Percentiles rank a stretch among this genome's conserved stretches.
Evolutionary conservation across 2,888 invertebrate species (phyloP).

Genomic region (Stomorhina lunata): DNA sequence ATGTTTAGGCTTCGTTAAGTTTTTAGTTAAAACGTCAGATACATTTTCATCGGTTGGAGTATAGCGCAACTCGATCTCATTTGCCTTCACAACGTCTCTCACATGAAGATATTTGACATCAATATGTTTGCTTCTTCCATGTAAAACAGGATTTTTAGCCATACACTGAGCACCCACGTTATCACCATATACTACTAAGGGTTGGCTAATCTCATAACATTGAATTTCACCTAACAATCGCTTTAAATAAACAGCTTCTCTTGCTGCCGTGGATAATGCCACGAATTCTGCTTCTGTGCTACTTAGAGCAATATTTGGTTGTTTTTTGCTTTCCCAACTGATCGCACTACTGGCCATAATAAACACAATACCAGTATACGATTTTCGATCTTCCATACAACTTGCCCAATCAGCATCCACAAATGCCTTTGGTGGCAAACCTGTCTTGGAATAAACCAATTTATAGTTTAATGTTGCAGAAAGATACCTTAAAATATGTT

Average conservation of each 20-base stretch:
- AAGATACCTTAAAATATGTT: not conserved
- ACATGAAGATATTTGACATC: not conserved
- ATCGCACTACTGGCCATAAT: not conserved
- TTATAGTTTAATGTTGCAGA: not conserved
- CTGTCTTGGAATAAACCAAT: slow-evolving; percentile 3
- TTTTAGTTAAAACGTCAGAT: slow-evolving; percentile 10
- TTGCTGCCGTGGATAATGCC: not conserved
- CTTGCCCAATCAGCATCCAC: slow-evolving; percentile 5
- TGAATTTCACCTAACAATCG: not conserved
- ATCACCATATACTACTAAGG: too few relatives aligned
- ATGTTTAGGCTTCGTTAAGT: not conserved
- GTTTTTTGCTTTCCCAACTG: not conserved
- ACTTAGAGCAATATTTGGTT: not conserved
- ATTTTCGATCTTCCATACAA: not conserved
- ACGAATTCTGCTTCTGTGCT: not conserved
- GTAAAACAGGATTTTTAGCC: slow-evolving; percentile 22
- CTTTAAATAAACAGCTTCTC: not conserved
- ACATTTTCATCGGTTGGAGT: not conserved
- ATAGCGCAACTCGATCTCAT: not conserved
- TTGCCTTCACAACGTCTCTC: not conserved
- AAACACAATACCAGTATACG: not conserved
- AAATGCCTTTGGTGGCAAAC: not conserved
- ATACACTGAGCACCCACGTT: slow-evolving; percentile 21
- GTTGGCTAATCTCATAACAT: too few relatives aligned
- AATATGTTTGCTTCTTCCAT: too few relatives aligned